phyloP scores from a whole-genome alignment of 2,888 invertebrate genomes.

The Taenaris catops region DNA sequence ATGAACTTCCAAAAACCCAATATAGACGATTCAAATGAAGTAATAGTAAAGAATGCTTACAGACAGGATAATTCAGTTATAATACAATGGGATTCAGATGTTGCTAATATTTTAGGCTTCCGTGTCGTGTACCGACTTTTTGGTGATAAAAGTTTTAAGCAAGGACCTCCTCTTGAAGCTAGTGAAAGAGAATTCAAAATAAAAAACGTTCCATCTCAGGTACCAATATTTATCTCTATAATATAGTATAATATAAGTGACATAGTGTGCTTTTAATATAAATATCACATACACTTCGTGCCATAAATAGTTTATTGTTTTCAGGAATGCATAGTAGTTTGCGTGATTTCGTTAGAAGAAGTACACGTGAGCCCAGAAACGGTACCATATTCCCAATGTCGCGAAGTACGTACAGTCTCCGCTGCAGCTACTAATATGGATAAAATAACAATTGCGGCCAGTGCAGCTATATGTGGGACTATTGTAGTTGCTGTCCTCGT shows the following conservation, averaged over 20 bases:
- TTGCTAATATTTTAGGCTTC: slow-evolving; percentile 92
- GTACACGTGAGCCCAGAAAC: slow-evolving; percentile 92
- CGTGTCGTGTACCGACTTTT: slow-evolving; percentile 93
- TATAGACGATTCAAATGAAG: slow-evolving; percentile 85
- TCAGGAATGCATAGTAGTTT: slow-evolving; percentile 95
- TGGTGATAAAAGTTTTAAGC: slow-evolving; percentile 93
- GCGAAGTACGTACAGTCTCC: slow-evolving; percentile 92
- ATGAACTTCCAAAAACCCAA: slow-evolving; percentile 84
- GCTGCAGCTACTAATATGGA: slow-evolving; percentile 94
- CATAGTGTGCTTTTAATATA: slow-evolving; percentile 5
- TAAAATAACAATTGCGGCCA: slow-evolving; percentile 96
- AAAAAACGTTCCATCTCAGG: slow-evolving; percentile 94
- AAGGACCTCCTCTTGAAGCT: slow-evolving; percentile 93
- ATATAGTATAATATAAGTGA: neutral
- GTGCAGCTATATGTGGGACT: slow-evolving; percentile 95
- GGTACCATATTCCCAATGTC: slow-evolving; percentile 92
- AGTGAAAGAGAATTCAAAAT: slow-evolving; percentile 95
- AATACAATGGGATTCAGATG: slow-evolving; percentile 95
- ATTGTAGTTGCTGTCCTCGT: slow-evolving; percentile 94
- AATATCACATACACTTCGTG: no score
- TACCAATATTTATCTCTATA: slow-evolving; percentile 35
- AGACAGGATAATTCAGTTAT: slow-evolving; percentile 92
- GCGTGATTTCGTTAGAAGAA: slow-evolving; percentile 94
- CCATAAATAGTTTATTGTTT: slow-evolving; percentile 32
- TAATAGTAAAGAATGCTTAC: slow-evolving; percentile 91